Evolutionary conservation across 1,140 invertebrate genomes (phyloP), one percentile per base, ranked within the genome.

Genomic region (Tetraneura akinire): DNA sequence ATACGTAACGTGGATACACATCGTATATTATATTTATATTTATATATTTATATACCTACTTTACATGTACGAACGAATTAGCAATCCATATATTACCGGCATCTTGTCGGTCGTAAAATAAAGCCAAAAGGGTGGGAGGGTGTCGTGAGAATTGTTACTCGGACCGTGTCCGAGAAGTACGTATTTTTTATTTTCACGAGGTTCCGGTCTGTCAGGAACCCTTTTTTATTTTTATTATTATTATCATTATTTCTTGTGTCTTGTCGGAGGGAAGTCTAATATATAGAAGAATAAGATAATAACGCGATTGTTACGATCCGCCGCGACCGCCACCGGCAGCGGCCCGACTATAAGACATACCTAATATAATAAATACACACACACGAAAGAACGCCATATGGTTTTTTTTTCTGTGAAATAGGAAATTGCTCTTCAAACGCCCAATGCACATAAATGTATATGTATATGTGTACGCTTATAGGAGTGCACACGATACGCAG

Each of bases 391-490:
- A 78, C 74, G 37, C 74, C 74, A 78, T 78, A 78, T 78, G 74
- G 74, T 78, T 76, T 62, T 37, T 37, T 37, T 37, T 37, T 37
- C 8, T 62, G 74, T 78, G 74, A 78, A 78, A 78, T 78, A 78
- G 74, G 74, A 78, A 78, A 78, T 78, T 78, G 74, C 74, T 78
- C 74, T 78, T 78, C 74, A 78, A 78, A 78, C 74, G 74, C 74
- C 74, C 55, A 78, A 14, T 9, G 42, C 23, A 18, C 16, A 53
- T 66, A 74, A 42, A 45, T 74, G 18, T 45, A 62, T n/a, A n/a
- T n/a, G n/a, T n/a, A n/a, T n/a, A n/a, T n/a, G n/a, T n/a, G n/a
- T n/a, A n/a, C n/a, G n/a, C n/a, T n/a, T n/a, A n/a, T 47, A 62
- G 23, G 37, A 78, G 74, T 62, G 53, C 53, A 26, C 74, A 62